Evolutionary conservation across 2,888 invertebrate genomes (phyloP), one percentile per base, ranked within the genome.

Genomic region (Drosophila fulvimacula): DNA sequence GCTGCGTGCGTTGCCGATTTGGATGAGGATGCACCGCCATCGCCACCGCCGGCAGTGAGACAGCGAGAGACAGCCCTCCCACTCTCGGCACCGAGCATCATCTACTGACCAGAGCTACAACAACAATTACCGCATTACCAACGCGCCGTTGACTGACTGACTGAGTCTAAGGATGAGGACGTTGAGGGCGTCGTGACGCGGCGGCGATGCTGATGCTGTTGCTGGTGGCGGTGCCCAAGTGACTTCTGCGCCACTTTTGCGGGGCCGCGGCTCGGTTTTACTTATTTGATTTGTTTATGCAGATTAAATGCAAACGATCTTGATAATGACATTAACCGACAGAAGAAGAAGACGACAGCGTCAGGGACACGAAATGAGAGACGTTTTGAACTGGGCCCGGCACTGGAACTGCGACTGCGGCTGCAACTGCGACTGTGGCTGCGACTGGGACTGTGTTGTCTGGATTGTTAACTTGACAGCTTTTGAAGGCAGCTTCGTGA

Each of bases 311-410:
- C 91, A 88, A 90, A 89, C 88, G 91, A 90, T 90, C 90, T 91
- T 90, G 90, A 90, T 90, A 90, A 90, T 90, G 90, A 90, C 90
- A 90, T 90, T 90, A 90, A 90, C 89, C 88, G 90, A 89, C 90
- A 83, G 89, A 88, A 82, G 89, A 79, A 60, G 86, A 77, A 77
- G 78, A 76, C 77, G 63, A 69, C 77, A 84, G 70, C 71, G 55
- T 69, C 73, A 73, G 71, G 72, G 72, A 70, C 81, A 75, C 66
- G 81, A 69, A 75, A 75, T 69, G 59, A 58, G 51, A 66, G 78
- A 67, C 48, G 76, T 57, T 69, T 66, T 63, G 53, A 79, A 68
- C 85, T 76, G 76, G 72, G 66, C 53, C 68, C 66, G 60, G n/a
- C 49, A 48, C 64, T 48, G 21, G 15, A 30, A 64, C 48, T 59